Evolutionary conservation across 2,797 vertebrate species (phyloP).

Genomic region (Rhinophrynus dorsalis): DNA sequence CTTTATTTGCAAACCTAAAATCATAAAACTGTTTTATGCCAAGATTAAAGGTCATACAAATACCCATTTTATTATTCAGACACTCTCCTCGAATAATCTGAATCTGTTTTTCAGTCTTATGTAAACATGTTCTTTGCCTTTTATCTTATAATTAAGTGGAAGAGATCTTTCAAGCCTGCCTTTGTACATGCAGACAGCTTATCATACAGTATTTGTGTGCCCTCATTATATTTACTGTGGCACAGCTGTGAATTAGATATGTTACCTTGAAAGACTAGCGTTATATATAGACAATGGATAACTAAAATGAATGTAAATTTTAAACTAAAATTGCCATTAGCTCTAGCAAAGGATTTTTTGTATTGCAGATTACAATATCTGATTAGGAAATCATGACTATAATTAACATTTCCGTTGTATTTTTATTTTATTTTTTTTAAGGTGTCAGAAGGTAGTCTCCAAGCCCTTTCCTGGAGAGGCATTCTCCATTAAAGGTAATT

Average conservation of each 20-base stretch:
- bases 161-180: not conserved
- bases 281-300: conserved; percentile 37
- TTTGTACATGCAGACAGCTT: not conserved
- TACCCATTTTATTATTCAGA: not conserved
- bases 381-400: conserved; percentile 28
- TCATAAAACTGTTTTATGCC: not conserved
- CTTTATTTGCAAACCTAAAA: not conserved
- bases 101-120: not conserved
- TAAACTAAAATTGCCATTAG: conserved; percentile 19
- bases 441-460: conserved; percentile 19
- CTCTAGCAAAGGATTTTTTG: not conserved
- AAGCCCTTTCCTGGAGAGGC: too few relatives aligned
- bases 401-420: conserved; percentile 15
- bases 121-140: conserved; percentile 4
- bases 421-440: not conserved
- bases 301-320: conserved; percentile 34
- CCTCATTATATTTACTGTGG: conserved; percentile 23
- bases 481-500: not conserved
- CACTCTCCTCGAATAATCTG: not conserved
- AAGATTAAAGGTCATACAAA: not conserved
- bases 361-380: conserved; percentile 1
- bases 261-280: conserved; percentile 24
- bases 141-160: conserved; percentile 11
- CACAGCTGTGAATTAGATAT: conserved; percentile 10
- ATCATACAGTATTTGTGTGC: conserved; percentile 24